phyloP scores from a whole-genome alignment of 2,113 vertebrate species.

The Patagioenas fasciata region DNA sequence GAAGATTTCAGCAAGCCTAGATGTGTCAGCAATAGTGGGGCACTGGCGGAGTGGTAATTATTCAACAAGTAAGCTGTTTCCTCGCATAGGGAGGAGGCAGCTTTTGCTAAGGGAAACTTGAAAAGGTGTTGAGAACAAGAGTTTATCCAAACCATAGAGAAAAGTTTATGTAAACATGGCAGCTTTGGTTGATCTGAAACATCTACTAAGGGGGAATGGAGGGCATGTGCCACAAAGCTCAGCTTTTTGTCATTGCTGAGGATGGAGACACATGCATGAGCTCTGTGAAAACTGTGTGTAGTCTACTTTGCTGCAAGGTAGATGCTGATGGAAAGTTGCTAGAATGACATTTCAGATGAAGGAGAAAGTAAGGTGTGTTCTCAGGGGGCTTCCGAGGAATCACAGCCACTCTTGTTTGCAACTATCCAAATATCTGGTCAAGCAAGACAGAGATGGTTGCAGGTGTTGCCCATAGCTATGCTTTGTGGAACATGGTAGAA shows the following conservation, averaged over 20 bases:
- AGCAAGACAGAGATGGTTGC: background rate
- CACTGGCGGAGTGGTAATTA: background rate
- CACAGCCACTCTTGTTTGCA: rapidly evolving
- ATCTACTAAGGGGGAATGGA: background rate
- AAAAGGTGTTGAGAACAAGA: background rate
- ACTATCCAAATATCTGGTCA: background rate
- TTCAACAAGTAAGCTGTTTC: background rate
- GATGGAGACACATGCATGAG: background rate
- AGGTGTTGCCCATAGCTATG: background rate
- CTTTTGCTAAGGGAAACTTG: background rate
- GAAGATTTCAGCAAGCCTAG: background rate
- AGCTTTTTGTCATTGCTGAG: background rate
- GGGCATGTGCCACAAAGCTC: background rate
- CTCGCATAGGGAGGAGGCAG: background rate
- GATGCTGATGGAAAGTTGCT: background rate
- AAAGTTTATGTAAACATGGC: background rate
- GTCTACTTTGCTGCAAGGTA: background rate
- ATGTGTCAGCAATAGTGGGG: background rate
- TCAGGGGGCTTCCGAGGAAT: background rate
- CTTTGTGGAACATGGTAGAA: background rate
- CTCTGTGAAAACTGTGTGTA: background rate
- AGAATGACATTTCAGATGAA: background rate
- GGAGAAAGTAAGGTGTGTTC: background rate
- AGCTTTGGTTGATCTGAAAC: background rate
- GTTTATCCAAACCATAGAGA: background rate